Percentiles rank a stretch among this genome's conserved stretches.
Evolutionary conservation across 2,888 invertebrate genomes (phyloP).

Genomic region (Noctua pronuba): DNA sequence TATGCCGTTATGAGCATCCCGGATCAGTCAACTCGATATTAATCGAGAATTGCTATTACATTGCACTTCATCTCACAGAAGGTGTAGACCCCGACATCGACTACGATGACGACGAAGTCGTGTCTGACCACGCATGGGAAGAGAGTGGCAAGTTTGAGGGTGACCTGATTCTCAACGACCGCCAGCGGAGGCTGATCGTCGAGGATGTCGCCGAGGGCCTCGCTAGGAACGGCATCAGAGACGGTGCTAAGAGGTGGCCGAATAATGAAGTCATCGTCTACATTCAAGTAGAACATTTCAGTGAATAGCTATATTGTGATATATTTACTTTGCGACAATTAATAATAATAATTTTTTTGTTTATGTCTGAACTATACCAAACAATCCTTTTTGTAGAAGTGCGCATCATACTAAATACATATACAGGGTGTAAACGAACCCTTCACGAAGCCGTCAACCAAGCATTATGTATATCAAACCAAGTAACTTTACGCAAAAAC

Average conservation of each 20-base stretch:
- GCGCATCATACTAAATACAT: neutral
- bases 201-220: constrained; percentile 85
- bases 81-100: constrained; percentile 78
- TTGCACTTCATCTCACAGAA: constrained; percentile 63
- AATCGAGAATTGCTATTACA: neutral
- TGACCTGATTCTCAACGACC: constrained; percentile 87
- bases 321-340: neutral
- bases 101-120: constrained; percentile 79
- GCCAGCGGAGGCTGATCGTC: constrained; percentile 84
- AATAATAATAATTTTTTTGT: neutral
- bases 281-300: constrained; percentile 86
- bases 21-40: neutral
- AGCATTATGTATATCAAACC: too few species aligned
- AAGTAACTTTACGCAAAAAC: too few species aligned
- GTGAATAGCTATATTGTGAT: constrained; percentile 75
- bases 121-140: constrained; percentile 87
- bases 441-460: too few species aligned
- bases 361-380: neutral
- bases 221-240: constrained; percentile 85
- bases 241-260: constrained; percentile 87
- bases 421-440: too few species aligned
- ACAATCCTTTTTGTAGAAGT: neutral
- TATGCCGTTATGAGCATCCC: neutral
- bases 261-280: constrained; percentile 86
- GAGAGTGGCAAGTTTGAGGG: constrained; percentile 89